Conservation (phyloP, 2,113 vertebrate genomes). For the Rhizomys pruinosus region DNA sequence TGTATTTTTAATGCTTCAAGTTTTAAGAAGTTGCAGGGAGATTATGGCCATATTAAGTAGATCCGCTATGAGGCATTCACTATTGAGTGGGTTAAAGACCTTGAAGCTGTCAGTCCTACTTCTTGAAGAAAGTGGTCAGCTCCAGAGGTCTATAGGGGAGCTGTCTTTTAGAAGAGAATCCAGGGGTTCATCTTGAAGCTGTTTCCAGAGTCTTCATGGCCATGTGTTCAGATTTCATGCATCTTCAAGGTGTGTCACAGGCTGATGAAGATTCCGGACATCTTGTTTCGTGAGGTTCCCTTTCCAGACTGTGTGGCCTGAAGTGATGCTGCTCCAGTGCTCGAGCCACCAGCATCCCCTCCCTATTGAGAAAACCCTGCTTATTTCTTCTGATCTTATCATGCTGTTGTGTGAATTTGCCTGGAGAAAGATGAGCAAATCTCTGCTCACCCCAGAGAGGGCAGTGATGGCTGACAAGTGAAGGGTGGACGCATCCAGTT, state of each 20-base stretch:
- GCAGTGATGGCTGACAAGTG: too few relatives aligned
- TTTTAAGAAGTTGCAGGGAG: background rate
- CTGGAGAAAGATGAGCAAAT: background rate
- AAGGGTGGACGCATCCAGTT: background rate
- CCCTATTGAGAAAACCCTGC: background rate
- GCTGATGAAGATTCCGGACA: background rate
- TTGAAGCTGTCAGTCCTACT: background rate
- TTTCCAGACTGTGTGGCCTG: background rate
- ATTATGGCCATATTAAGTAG: background rate
- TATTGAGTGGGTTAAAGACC: background rate
- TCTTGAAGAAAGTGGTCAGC: background rate
- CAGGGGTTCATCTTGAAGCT: background rate
- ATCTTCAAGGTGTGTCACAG: background rate
- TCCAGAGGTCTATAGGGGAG: background rate
- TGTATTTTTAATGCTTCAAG: too few relatives aligned
- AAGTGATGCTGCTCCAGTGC: fast-evolving
- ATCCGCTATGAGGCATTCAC: background rate
- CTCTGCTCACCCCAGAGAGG: background rate
- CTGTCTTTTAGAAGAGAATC: background rate
- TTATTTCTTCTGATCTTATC: background rate
- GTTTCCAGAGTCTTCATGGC: background rate
- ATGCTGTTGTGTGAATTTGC: background rate
- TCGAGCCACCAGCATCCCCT: too few relatives aligned
- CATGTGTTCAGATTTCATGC: background rate
- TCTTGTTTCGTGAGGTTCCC: background rate